These are phyloP conservation scores for Leptinotarsa peninsularis DNA, from an alignment of 2,888 invertebrate species.

Conservation along the genomic window DNA sequence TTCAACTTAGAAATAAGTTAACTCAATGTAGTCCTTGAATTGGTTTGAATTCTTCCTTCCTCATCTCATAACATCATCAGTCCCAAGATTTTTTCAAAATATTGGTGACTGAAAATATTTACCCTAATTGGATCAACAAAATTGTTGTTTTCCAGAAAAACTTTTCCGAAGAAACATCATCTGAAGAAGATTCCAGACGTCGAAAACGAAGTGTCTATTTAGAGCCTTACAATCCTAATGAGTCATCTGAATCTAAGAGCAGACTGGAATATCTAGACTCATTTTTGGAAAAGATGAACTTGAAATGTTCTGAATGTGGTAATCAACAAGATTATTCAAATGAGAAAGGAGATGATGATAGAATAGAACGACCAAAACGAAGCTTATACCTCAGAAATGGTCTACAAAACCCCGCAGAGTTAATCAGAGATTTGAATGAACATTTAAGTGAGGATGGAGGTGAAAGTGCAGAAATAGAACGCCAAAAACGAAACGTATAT, in stretches of 20 bases:
- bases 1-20: no score
- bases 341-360: background rate
- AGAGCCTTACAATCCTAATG: slow-evolving; percentile 1
- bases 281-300: background rate
- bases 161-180: background rate
- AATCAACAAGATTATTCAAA: background rate
- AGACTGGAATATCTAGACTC: slow-evolving; percentile 1
- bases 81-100: no score
- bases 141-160: background rate
- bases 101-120: no score
- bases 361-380: background rate
- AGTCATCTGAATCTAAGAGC: background rate
- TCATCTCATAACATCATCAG: no score
- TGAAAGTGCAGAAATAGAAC: no score
- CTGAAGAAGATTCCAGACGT: background rate
- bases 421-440: background rate
- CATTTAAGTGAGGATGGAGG: no score
- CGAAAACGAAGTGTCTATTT: background rate
- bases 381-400: background rate
- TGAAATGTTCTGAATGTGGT: background rate
- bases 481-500: no score
- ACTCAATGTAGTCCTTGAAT: no score
- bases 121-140: no score
- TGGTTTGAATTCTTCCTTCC: no score
- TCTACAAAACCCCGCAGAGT: background rate